A percentile compares a stretch with the other conserved stretches of the same genome.
Conservation (phyloP, 1,140 invertebrate genomes). For the Aphaenogaster ashmeadi region DNA sequence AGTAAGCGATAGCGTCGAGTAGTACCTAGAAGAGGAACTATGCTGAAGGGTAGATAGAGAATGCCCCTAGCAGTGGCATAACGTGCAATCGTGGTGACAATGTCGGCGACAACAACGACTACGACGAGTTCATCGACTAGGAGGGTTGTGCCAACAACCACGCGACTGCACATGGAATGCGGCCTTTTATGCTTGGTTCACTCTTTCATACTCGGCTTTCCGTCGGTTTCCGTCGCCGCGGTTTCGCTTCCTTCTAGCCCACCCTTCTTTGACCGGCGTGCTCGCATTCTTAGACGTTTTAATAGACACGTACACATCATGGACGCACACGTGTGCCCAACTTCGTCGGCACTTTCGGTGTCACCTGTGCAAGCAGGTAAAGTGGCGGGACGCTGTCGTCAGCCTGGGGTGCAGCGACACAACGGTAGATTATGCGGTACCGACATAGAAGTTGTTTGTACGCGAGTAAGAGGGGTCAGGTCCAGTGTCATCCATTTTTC, state of each 20-base stretch:
- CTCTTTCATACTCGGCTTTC: conserved; percentile 36
- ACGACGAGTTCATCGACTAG: conserved; percentile 36
- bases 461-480: conserved; percentile 68
- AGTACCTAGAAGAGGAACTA: conserved; percentile 2
- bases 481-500: conserved; percentile 65
- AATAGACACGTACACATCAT: background rate
- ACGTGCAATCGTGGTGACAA: conserved; percentile 40
- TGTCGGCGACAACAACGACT: conserved; percentile 53
- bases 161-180: conserved; percentile 59
- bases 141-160: conserved; percentile 6
- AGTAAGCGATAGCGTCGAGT: conserved; percentile 18
- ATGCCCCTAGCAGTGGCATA: conserved; percentile 9
- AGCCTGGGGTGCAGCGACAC: background rate
- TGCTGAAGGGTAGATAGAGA: conserved; percentile 27
- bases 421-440: conserved; percentile 61
- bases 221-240: conserved; percentile 51
- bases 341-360: conserved; percentile 25
- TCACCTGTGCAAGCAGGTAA: conserved; percentile 40
- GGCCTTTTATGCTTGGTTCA: conserved; percentile 56
- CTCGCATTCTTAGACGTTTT: conserved; percentile 27
- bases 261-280: conserved; percentile 53
- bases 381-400: conserved; percentile 26
- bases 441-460: conserved; percentile 67
- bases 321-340: conserved; percentile 4
- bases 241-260: conserved; percentile 49